Evolutionary conservation across 2,797 vertebrate species (phyloP), one percentile per base, ranked within the genome.

Genomic region (Parambassis ranga): DNA sequence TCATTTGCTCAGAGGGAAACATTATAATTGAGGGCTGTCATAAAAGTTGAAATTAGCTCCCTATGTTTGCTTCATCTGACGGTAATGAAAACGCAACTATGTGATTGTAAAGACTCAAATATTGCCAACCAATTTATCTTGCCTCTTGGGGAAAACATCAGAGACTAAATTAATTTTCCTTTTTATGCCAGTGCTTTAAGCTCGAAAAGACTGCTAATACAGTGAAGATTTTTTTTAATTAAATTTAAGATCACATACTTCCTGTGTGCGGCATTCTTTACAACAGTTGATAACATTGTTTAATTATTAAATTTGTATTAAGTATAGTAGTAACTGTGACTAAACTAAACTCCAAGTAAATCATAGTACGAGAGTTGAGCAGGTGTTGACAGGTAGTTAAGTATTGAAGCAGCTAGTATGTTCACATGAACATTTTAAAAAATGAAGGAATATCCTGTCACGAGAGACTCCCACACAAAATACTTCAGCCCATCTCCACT

Each of bases 31-130:
- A 69, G 44, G 24, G 48, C 37, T 78, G 65, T 62, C 74, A 73
- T 80, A 71, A 71, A 32, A 61, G 60, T 50, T 70, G 35, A 79
- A 87, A 87, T 82, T 49, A 78, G 59, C 77, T 14, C 44, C 46
- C 62, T 22, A 31, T 65, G 51, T 79, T 72, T 67, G 24, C 53
- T 71, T 61, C 50, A 50, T 51, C 43, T 81, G 47, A 71, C 69
- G 44, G 22, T 73, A 69, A 82, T 73, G 57, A 71, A 75, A 64
- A 71, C 38, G 36, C 47, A 10, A 35, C 47, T 69, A 46, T 20
- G 35, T 52, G 33, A 75, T 26, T 48, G 35, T 24, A 10, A 22
- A 44, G 35, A 59, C 46, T 55, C 33, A 19, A 50, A 75, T 65
- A 61, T 49, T 48, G 42, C n/a, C 4, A 4, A 53, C 35, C 36